Base-by-base conservation (phyloP, 2,888 invertebrate genomes). In the Crepidodera aurea region DNA sequence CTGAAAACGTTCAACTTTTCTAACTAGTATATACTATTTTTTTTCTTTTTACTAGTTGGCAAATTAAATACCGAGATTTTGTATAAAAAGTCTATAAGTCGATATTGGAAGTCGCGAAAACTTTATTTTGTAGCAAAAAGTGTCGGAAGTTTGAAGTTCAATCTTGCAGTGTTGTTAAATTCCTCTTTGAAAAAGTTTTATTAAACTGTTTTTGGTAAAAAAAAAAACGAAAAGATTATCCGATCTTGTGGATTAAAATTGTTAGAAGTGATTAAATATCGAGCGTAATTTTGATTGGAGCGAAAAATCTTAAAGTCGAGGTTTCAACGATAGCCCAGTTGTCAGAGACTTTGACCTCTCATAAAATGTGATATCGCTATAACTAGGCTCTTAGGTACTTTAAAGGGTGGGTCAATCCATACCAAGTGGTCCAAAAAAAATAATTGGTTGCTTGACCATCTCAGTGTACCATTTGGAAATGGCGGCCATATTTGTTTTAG, bases 131-230 rank as follows among this genome's bases (percentile, higher is more conserved):
- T 25, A 12, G 13, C 46, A 25, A 46, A 46, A 46, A 46, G 12
- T 46, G 7, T 7, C 16, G n/a, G 46, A 46, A 46, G 46, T 46
- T 46, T 46, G 22, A 22, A 46, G 46, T 46, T 46, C 46, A 46
- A 46, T 46, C 46, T 22, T 22, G 46, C 46, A 46, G 25, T 46
- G 19, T 46, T 46, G 46, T 46, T 46, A 46, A 46, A 46, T 46
- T 46, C 25, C 25, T 25, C 46, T 37, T 37, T 2, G 12, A 37
- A 13, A 37, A 46, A 46, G 25, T 46, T 46, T 25, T 19, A 22
- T 46, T 25, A 46, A 46, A 46, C 25, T 46, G 25, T 46, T 46
- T 46, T 46, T 7, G n/a, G n/a, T 13, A 46, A 13, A 46, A 22
- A 25, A 46, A 22, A 2, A 25, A 4, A 10, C 18, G 46, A n/a